phyloP scores from a whole-genome alignment of 2,113 vertebrate genomes.

The Chloropsis hardwickii region DNA sequence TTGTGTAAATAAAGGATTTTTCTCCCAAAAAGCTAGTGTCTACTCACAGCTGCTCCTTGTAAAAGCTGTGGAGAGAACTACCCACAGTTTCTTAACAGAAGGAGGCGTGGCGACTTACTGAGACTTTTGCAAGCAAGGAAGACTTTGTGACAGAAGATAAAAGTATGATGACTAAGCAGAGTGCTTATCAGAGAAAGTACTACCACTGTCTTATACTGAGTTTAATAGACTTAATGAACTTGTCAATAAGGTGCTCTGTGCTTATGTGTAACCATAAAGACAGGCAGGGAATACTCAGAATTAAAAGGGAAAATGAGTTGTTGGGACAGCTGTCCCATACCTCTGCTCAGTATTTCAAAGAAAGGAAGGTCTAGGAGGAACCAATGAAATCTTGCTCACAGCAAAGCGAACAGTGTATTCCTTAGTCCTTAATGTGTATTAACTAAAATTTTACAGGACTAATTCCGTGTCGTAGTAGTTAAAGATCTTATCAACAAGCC shows the following conservation, averaged over 20 bases:
- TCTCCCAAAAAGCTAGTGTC: background rate
- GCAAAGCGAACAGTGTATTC: background rate
- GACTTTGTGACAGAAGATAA: constrained; percentile 41
- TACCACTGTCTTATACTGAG: background rate
- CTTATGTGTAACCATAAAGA: background rate
- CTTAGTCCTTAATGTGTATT: background rate
- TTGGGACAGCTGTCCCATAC: background rate
- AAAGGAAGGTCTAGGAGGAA: background rate
- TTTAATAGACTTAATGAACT: background rate
- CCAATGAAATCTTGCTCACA: background rate
- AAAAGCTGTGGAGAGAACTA: constrained; percentile 22
- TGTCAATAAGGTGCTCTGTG: background rate
- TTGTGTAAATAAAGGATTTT: background rate
- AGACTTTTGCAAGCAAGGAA: constrained; percentile 12
- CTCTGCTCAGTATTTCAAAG: background rate
- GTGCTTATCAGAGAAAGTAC: constrained; percentile 36
- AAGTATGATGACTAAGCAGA: constrained; percentile 24
- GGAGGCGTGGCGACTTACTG: constrained; percentile 34
- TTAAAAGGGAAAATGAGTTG: background rate
- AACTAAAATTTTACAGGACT: background rate
- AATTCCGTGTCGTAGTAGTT: background rate
- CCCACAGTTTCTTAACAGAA: constrained; percentile 27
- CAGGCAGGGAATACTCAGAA: background rate
- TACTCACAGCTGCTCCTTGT: background rate
- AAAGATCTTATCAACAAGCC: background rate